Base-by-base conservation (phyloP, 1,140 invertebrate species). In the Kradibia gibbosae region DNA sequence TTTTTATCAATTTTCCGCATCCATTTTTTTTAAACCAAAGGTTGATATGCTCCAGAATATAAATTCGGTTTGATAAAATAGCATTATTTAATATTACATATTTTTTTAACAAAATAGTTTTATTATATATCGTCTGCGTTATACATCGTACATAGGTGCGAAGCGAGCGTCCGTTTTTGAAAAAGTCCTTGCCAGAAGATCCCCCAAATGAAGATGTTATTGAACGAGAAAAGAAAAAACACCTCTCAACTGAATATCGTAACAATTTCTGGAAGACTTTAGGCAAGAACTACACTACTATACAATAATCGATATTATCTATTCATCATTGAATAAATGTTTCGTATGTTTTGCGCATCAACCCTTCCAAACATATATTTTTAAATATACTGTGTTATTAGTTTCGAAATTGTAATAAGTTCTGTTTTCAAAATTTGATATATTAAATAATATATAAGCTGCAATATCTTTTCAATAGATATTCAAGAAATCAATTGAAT, bases 151-250 rank as follows among this genome's bases (percentile, higher is more conserved):
- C 70, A 73, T 42, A 88, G 88, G 67, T 88, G 80, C 84, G 62
- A 39, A 71, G 80, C 0, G 83, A 84, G 71, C 77, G 78, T 81
- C 78, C 82, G 3, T 78, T 79, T 73, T 84, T 88, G 45, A 87
- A 67, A 78, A 83, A 85, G 53, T 45, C 74, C 60, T 39, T 88
- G 11, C 83, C 83, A 13, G 31, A 81, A 82, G 20, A 62, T 28
- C 50, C 82, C 20, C 85, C 83, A 22, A 39, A 88, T 50, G 83
- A 89, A 55, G 70, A 82, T 15, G 3, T 86, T 4, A 78, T 88
- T n/a, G 82, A 85, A 28, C 31, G n/a, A 20, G 78, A 84, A 5
- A 65, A 86, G 1, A 83, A 85, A 5, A 85, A 86, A 72, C 48
- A 73, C 65, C 11, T 5, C 78, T 65, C 17, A 74, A 85, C 85